Evolutionary conservation across 2,797 vertebrate genomes (phyloP).

Genomic region (Centroberyx gerrardi): DNA sequence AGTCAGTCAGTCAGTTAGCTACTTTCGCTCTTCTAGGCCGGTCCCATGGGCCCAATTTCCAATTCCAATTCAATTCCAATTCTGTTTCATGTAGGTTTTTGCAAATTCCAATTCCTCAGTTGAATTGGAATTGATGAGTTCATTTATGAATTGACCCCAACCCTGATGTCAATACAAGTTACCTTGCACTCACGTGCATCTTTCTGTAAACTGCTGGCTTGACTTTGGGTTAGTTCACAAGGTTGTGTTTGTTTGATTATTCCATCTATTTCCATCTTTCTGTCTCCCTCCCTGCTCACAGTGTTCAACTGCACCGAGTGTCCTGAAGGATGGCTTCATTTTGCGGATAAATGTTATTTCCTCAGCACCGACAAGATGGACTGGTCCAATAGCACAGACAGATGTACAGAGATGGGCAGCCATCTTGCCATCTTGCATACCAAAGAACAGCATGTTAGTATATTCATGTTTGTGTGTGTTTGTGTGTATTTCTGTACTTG

Average conservation of each 20-base stretch:
- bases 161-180: too few species aligned
- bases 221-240: neutral
- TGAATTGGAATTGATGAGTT: too few species aligned
- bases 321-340: constrained; percentile 28
- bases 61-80: too few species aligned
- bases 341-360: constrained; percentile 35
- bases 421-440: constrained; percentile 53
- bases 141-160: too few species aligned
- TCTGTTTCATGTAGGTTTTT: too few species aligned
- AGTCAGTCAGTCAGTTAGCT: too few species aligned
- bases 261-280: neutral
- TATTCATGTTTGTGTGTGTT: neutral
- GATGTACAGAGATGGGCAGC: constrained; percentile 10
- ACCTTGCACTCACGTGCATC: too few species aligned
- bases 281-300: neutral
- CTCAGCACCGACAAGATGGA: neutral
- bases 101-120: too few species aligned
- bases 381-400: neutral
- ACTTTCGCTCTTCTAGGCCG: too few species aligned
- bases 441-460: constrained; percentile 42
- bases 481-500: neutral
- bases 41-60: too few species aligned
- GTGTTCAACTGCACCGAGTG: constrained; percentile 27
- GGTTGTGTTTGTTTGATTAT: neutral
- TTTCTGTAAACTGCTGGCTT: constrained; percentile 1